phyloP scores from a whole-genome alignment of 2,888 invertebrate species.

The Patella depressa region DNA sequence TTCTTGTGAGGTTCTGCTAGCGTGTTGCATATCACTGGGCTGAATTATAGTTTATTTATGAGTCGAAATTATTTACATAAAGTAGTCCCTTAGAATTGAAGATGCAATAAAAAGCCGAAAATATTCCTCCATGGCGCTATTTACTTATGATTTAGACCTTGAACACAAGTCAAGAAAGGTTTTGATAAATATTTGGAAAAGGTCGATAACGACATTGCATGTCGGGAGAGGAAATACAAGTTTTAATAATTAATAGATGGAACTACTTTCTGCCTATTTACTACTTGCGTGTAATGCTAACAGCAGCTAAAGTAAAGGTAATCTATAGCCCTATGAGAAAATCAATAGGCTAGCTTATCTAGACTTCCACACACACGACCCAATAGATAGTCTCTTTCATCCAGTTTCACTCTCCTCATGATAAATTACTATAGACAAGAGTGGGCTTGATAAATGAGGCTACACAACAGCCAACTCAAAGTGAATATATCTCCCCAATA shows the following conservation, averaged over 20 bases:
- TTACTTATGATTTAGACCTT: too few species aligned
- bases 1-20: constrained; percentile 11
- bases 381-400: background rate
- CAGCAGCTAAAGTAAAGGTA: constrained; percentile 19
- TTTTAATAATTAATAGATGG: background rate
- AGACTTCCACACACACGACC: background rate
- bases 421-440: too few species aligned
- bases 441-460: too few species aligned
- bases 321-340: constrained; percentile 27
- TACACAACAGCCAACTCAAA: too few species aligned
- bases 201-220: too few species aligned
- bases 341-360: constrained; percentile 24
- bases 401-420: too few species aligned
- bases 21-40: constrained; percentile 25
- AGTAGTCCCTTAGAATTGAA: constrained; percentile 21
- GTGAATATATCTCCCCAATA: too few species aligned
- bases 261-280: background rate
- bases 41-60: constrained; percentile 35
- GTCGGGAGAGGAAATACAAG: too few species aligned
- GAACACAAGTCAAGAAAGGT: too few species aligned
- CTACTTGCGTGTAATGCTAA: background rate
- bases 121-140: background rate
- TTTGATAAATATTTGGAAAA: too few species aligned
- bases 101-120: background rate
- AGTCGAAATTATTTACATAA: constrained; percentile 29